Evolutionary conservation across 2,797 vertebrate genomes (phyloP).

Genomic region (Catostomus latipinnis): DNA sequence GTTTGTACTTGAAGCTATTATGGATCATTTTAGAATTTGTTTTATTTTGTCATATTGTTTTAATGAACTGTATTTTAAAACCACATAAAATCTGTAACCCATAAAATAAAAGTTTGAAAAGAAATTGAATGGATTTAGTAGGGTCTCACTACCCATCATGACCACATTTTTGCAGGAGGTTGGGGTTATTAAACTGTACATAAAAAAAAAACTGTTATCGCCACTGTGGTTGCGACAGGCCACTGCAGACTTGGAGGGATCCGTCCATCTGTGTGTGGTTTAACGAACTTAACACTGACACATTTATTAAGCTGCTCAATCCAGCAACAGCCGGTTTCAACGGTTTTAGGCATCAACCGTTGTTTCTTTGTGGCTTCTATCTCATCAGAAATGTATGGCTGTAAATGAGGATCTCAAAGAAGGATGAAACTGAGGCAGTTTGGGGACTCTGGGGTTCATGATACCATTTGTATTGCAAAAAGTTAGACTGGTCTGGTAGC

Average conservation of each 20-base stretch:
- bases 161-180: constrained; percentile 66
- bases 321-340: constrained; percentile 32
- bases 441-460: neutral
- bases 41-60: too few species aligned
- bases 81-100: too few species aligned
- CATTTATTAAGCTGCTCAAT: constrained; percentile 46
- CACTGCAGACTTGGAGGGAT: constrained; percentile 67
- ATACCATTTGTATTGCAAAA: too few species aligned
- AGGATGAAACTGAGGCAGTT: neutral
- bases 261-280: constrained; percentile 76
- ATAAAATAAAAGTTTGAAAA: constrained; percentile 16
- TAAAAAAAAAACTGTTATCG: constrained; percentile 58
- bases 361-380: constrained; percentile 41
- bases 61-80: too few species aligned
- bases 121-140: constrained; percentile 14
- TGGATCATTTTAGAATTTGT: too few species aligned
- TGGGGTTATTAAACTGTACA: constrained; percentile 76
- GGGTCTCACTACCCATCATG: constrained; percentile 13
- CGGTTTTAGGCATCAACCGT: constrained; percentile 3
- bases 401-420: neutral
- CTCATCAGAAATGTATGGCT: neutral
- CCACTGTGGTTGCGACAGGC: constrained; percentile 72
- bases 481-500: too few species aligned
- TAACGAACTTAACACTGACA: constrained; percentile 62
- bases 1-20: too few species aligned